These are phyloP conservation scores for Montipora capitata DNA, from an alignment of 92 coral and sea anemone genomes.

Conservation along the genomic window DNA sequence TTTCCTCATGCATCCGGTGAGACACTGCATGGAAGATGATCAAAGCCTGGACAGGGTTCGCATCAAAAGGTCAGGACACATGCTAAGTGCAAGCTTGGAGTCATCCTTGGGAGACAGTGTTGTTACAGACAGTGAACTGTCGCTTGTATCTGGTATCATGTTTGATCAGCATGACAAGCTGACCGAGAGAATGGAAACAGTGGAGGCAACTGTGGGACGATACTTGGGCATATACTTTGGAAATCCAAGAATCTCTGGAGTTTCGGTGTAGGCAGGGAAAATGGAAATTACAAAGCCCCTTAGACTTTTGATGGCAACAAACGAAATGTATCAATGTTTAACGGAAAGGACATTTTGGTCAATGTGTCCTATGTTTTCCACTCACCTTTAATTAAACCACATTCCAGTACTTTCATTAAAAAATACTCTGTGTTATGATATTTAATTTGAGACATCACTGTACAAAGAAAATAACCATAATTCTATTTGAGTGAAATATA, in stretches of 20 bases:
- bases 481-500: not conserved
- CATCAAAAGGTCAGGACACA: conserved; percentile 63
- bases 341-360: not conserved
- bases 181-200: conserved; percentile 88
- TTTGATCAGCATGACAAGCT: conserved; percentile 92
- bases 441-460: not conserved
- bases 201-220: conserved; percentile 88
- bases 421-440: no score
- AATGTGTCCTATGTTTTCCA: not conserved
- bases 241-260: conserved; percentile 66
- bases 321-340: no score
- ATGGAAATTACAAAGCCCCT: no score
- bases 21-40: conserved; percentile 94
- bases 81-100: conserved; percentile 33
- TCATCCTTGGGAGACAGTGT: conserved; percentile 72
- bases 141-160: conserved; percentile 88
- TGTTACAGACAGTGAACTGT: conserved; percentile 87
- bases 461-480: not conserved
- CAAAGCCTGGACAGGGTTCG: conserved; percentile 67
- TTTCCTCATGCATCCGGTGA: conserved; percentile 97
- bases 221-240: conserved; percentile 81
- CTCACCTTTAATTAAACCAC: no score
- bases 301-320: no score
- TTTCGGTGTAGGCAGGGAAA: conserved; percentile 47
- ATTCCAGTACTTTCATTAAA: no score